phyloP scores from a whole-genome alignment of 2,888 invertebrate genomes.

The Deilephila elpenor region DNA sequence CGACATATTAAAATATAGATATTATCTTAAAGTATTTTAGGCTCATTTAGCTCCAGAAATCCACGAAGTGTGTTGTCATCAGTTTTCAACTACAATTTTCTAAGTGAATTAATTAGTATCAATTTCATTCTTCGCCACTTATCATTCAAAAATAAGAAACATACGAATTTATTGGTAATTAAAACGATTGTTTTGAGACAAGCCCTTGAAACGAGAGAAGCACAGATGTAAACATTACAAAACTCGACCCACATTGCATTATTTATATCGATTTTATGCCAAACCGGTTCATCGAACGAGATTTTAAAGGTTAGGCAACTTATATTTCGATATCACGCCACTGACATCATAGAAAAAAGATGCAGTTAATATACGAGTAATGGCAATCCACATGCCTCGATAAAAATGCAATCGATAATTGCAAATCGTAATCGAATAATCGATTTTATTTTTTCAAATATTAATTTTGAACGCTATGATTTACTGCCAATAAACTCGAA shows the following conservation, averaged over 20 bases:
- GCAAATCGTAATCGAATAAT: constrained; percentile 12
- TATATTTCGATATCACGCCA: constrained; percentile 22
- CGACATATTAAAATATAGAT: too few species aligned
- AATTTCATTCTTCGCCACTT: too few species aligned
- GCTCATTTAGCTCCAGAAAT: too few species aligned
- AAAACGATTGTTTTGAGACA: constrained; percentile 11
- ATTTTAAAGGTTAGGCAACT: constrained; percentile 26
- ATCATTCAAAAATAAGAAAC: background rate
- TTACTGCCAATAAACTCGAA: constrained; percentile 18
- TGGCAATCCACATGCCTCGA: background rate
- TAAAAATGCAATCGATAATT: constrained; percentile 21
- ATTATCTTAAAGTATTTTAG: too few species aligned
- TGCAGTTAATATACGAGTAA: constrained; percentile 8
- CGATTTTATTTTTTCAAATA: constrained; percentile 8
- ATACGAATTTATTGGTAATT: constrained; percentile 4
- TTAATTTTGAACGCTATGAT: constrained; percentile 11
- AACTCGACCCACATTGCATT: constrained; percentile 19
- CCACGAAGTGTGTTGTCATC: too few species aligned
- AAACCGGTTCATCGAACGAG: constrained; percentile 24
- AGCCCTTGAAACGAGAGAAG: constrained; percentile 21
- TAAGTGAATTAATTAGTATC: too few species aligned
- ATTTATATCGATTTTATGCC: constrained; percentile 13
- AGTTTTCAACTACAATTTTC: too few species aligned
- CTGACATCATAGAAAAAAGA: constrained; percentile 9
- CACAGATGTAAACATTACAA: constrained; percentile 27